phyloP scores from a whole-genome alignment of 2,113 vertebrate genomes.

The Calyptommatus sinebrachiatus region DNA sequence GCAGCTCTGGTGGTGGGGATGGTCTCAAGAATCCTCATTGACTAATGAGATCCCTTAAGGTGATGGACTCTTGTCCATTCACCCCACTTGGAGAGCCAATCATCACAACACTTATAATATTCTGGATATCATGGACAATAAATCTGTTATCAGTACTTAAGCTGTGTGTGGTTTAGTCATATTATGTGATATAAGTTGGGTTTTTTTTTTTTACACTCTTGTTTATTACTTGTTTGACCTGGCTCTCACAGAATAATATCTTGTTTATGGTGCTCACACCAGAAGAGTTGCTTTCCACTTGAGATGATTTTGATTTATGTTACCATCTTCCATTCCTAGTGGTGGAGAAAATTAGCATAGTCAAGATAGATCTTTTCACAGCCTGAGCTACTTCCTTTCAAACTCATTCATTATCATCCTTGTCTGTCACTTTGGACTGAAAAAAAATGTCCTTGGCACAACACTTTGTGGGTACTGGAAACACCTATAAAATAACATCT shows the following conservation, averaged over 20 bases:
- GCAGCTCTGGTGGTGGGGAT: too few relatives aligned
- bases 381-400: conserved; percentile 35
- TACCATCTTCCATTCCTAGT: conserved; percentile 28
- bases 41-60: too few relatives aligned
- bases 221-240: background rate
- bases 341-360: conserved; percentile 55
- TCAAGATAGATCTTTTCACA: conserved; percentile 42
- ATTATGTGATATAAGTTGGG: background rate
- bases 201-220: background rate
- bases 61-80: too few relatives aligned
- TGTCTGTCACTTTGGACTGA: conserved; percentile 1
- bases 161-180: background rate
- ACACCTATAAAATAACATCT: conserved; percentile 12
- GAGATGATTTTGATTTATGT: conserved; percentile 54
- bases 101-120: too few relatives aligned
- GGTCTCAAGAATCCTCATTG: too few relatives aligned
- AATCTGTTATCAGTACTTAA: background rate
- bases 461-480: conserved; percentile 18
- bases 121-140: background rate
- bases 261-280: background rate
- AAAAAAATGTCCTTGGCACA: conserved; percentile 20
- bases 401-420: conserved; percentile 14
- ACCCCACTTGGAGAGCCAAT: too few relatives aligned
- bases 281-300: conserved; percentile 20
- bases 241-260: conserved; percentile 24